Conservation (phyloP, 2,113 vertebrate species). For the Atractosteus spatula region DNA sequence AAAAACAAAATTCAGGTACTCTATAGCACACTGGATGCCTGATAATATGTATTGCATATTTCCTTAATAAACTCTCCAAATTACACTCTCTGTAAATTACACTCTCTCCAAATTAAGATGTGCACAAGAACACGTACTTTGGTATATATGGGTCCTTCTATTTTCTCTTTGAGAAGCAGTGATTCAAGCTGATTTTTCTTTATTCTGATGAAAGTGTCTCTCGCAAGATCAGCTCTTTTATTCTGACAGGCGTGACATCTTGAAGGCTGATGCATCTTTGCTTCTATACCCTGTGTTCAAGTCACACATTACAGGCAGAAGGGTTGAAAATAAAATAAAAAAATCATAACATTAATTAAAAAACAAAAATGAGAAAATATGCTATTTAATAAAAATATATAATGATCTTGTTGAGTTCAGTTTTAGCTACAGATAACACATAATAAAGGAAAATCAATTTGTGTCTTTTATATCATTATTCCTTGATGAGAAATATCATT, state of each 20-base stretch:
- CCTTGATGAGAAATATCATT: background rate
- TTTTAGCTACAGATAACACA: background rate
- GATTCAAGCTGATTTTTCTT: slow-evolving; percentile 57
- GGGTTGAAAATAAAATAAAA: background rate
- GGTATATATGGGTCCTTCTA: slow-evolving; percentile 50
- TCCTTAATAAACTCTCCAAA: background rate
- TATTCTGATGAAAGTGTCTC: slow-evolving; percentile 57
- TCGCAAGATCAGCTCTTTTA: slow-evolving; percentile 55
- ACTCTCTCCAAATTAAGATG: background rate
- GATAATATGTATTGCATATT: no score
- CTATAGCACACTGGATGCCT: no score
- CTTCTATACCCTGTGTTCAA: slow-evolving; percentile 44
- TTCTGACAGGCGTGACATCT: slow-evolving; percentile 51
- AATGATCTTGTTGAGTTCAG: background rate
- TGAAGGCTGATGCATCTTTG: slow-evolving; percentile 43
- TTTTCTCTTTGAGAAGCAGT: slow-evolving; percentile 50
- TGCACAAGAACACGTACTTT: slow-evolving; percentile 38
- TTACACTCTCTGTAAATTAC: background rate
- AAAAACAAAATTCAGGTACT: no score
- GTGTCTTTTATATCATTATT: background rate
- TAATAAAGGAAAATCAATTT: slow-evolving; percentile 12
- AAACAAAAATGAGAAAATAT: background rate
- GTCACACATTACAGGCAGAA: background rate
- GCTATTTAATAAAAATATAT: background rate
- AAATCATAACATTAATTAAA: background rate